phyloP scores from a whole-genome alignment of 2,113 vertebrate genomes.

The Deroptyus accipitrinus region DNA sequence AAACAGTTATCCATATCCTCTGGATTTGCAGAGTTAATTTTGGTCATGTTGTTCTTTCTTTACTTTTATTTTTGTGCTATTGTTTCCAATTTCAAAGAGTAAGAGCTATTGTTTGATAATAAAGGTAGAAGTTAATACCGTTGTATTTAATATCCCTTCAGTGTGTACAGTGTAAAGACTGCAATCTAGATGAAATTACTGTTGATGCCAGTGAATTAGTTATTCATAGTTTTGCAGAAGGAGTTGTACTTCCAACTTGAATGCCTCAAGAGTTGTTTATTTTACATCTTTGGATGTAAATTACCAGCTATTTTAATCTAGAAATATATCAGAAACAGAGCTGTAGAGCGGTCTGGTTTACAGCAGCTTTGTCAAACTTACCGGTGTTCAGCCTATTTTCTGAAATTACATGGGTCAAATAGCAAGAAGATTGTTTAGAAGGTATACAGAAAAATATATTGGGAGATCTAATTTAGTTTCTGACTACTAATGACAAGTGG shows the following conservation, averaged over 20 bases:
- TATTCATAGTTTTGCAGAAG: conserved; percentile 59
- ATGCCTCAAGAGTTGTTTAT: conserved; percentile 52
- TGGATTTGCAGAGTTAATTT: conserved; percentile 17
- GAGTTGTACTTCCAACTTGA: conserved; percentile 44
- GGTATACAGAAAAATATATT: conserved; percentile 28
- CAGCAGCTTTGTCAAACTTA: conserved; percentile 40
- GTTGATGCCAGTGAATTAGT: conserved; percentile 56
- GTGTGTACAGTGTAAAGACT: conserved; percentile 8
- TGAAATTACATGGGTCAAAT: conserved; percentile 68
- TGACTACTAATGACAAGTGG: conserved; percentile 61
- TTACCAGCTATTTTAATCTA: conserved; percentile 62
- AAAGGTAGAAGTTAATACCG: conserved; percentile 61
- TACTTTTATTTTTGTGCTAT: conserved; percentile 27
- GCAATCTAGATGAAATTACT: conserved; percentile 62
- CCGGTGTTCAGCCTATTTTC: conserved; percentile 40
- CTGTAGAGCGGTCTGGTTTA: conserved; percentile 16
- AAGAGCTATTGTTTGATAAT: conserved; percentile 35
- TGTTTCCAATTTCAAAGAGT: conserved; percentile 49
- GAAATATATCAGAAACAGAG: conserved; percentile 50
- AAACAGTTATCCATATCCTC: neutral
- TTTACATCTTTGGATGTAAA: conserved; percentile 67
- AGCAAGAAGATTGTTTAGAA: conserved; percentile 70
- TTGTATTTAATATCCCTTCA: conserved; percentile 58
- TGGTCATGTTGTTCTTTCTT: neutral
- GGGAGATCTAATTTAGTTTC: conserved; percentile 58